Percentiles rank a stretch among this genome's conserved stretches.
phyloP scores from a whole-genome alignment of 2,113 vertebrate species.

The Myodes glareolus region DNA sequence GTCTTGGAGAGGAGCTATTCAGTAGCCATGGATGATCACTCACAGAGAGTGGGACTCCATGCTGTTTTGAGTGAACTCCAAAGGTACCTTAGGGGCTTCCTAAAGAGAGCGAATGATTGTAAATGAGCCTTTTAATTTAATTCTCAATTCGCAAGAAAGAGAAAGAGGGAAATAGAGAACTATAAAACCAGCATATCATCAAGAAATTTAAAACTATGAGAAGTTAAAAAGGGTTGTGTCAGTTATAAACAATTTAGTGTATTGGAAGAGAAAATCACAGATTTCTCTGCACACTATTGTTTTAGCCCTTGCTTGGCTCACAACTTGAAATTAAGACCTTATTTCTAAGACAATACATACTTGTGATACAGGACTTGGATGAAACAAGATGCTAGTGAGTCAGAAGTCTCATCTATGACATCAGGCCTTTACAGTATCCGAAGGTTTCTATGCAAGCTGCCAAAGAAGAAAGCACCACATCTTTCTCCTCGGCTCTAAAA shows the following conservation, averaged over 20 bases:
- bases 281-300: not conserved
- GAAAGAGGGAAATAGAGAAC: not conserved
- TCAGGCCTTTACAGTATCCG: not conserved
- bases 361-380: not conserved
- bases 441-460: not conserved
- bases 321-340: not conserved
- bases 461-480: not conserved
- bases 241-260: not conserved
- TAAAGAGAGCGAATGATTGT: not conserved
- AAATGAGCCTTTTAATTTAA: not conserved
- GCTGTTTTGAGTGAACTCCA: not conserved
- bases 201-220: not conserved
- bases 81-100: not conserved
- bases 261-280: not conserved
- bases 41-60: not conserved
- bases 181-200: not conserved
- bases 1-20: not conserved
- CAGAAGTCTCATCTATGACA: not conserved
- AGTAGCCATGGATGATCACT: not conserved
- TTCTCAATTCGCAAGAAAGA: not conserved
- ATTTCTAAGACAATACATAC: not conserved
- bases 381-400: not conserved
- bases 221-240: not conserved
- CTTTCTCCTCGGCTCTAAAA: not conserved
- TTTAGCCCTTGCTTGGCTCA: not conserved